Evolutionary conservation across 1,140 invertebrate species (phyloP).

Genomic region (Eurosta solidaginis): DNA sequence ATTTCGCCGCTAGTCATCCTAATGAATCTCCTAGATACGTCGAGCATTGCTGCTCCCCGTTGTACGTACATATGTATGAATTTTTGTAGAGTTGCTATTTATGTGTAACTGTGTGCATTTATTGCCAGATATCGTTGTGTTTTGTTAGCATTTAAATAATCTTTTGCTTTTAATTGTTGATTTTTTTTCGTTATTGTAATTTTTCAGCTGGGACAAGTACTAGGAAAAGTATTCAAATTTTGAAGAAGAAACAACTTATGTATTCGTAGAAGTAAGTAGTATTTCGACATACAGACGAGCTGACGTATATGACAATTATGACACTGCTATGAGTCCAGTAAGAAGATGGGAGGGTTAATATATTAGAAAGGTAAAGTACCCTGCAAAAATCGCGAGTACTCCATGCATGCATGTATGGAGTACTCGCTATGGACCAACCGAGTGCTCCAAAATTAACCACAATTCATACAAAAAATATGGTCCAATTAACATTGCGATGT

Average conservation of each 20-base stretch:
- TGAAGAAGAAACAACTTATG: not conserved
- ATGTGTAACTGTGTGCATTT: not conserved
- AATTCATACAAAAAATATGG: no score
- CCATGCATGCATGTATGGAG: no score
- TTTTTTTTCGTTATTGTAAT: not conserved
- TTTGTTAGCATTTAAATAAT: conserved; percentile 1
- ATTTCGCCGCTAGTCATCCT: not conserved
- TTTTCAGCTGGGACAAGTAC: conserved; percentile 1
- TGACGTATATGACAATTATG: not conserved
- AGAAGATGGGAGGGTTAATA: not conserved
- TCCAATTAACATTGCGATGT: no score
- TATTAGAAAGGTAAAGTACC: not conserved
- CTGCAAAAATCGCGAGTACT: no score
- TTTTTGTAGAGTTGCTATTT: no score
- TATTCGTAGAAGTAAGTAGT: not conserved
- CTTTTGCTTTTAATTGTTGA: not conserved
- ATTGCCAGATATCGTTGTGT: conserved; percentile 14
- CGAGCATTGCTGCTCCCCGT: no score
- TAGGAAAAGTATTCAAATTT: not conserved
- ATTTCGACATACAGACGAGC: not conserved
- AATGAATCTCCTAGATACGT: no score
- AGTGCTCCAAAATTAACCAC: no score
- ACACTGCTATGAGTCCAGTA: not conserved
- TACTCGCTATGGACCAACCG: no score
- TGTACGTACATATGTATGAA: no score